These are phyloP conservation scores for Sterrhoptilus dennistouni DNA, from an alignment of 2,113 vertebrate species.

Conservation along the genomic window DNA sequence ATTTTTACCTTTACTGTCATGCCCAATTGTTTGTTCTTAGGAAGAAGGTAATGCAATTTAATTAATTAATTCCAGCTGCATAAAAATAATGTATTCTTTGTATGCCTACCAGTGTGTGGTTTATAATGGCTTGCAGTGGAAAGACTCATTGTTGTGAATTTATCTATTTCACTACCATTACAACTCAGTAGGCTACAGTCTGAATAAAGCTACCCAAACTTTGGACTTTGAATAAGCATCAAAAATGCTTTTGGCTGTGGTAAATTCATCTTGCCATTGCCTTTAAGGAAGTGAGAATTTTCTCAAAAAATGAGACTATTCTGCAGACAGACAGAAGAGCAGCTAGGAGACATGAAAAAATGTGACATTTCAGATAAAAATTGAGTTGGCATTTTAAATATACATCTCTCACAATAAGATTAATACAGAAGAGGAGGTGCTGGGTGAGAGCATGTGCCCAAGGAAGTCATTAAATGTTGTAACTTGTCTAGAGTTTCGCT, in stretches of 20 bases:
- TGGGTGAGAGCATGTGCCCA: background rate
- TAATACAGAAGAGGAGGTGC: background rate
- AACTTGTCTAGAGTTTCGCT: background rate
- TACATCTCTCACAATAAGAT: background rate
- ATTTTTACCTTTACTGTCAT: background rate
- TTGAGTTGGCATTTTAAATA: background rate
- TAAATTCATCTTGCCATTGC: background rate
- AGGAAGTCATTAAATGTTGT: background rate
- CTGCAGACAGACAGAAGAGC: background rate
- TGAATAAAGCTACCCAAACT: background rate
- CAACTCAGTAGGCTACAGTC: background rate
- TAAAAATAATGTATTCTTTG: background rate
- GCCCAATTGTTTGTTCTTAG: background rate
- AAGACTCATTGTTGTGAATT: background rate
- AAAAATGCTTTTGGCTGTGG: background rate
- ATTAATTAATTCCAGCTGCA: background rate
- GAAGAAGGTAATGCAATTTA: background rate
- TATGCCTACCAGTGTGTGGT: background rate
- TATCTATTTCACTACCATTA: background rate
- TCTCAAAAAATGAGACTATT: background rate
- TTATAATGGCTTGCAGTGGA: background rate
- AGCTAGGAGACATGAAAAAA: background rate
- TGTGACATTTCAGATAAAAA: background rate
- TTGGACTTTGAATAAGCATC: background rate
- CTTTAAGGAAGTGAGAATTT: background rate